Conservation (phyloP, 2,888 invertebrate genomes). For the Venusia cambrica region DNA sequence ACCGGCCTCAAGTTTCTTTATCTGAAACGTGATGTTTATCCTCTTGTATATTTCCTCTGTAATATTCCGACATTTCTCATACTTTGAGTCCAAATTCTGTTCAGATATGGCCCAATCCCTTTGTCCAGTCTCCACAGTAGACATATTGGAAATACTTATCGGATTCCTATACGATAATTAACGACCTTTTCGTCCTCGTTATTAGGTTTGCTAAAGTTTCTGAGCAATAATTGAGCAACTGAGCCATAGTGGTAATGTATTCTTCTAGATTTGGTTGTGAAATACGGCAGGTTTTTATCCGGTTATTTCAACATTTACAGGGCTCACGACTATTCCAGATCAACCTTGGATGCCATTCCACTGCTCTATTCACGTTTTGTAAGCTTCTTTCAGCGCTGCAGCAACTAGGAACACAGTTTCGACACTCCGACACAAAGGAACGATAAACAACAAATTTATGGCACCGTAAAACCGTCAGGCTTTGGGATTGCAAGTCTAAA, state of each 20-base stretch:
- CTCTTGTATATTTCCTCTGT: constrained; percentile 75
- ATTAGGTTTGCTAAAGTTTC: constrained; percentile 36
- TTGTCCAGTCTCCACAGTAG: constrained; percentile 52
- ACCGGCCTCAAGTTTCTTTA: constrained; percentile 61
- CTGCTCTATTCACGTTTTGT: constrained; percentile 29
- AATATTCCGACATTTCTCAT: constrained; percentile 73
- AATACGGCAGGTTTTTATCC: constrained; percentile 22
- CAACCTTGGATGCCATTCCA: constrained; percentile 24
- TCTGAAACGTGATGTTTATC: constrained; percentile 73
- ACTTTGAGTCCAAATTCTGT: constrained; percentile 55
- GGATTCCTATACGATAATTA: constrained; percentile 51
- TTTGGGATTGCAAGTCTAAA: constrained; percentile 52
- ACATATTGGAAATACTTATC: constrained; percentile 51
- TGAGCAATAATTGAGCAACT: constrained; percentile 43
- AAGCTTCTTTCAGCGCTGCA: constrained; percentile 33
- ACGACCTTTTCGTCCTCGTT: constrained; percentile 35
- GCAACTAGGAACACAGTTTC: constrained; percentile 46
- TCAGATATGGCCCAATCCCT: constrained; percentile 50
- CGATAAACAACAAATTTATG: constrained; percentile 66
- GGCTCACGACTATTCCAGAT: constrained; percentile 21
- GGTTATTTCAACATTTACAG: constrained; percentile 16
- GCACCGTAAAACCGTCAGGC: constrained; percentile 64
- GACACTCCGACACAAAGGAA: constrained; percentile 71
- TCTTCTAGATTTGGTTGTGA: constrained; percentile 39
- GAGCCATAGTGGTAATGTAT: constrained; percentile 43